phyloP scores from a whole-genome alignment of 2,888 invertebrate genomes.

The Prosopocoilus inquinatus region DNA sequence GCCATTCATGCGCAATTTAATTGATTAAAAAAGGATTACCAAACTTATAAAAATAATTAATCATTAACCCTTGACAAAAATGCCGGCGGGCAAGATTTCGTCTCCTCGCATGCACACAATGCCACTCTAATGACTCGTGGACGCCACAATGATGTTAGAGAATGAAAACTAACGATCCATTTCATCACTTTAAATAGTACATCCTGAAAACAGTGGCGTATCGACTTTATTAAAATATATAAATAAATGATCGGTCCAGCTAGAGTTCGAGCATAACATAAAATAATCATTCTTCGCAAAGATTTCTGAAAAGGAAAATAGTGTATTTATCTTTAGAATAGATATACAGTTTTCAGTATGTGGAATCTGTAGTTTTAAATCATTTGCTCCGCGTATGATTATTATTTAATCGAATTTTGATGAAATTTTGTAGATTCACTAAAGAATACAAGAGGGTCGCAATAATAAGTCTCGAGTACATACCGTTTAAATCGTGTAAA shows the following conservation, averaged over 20 bases:
- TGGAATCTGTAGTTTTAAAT: too few species aligned
- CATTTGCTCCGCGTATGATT: too few species aligned
- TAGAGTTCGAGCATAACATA: too few species aligned
- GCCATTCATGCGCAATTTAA: conserved; percentile 40
- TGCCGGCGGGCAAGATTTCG: conserved; percentile 35
- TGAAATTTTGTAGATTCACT: too few species aligned
- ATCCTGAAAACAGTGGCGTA: conserved; percentile 30
- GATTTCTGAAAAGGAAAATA: too few species aligned
- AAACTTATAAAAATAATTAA: conserved; percentile 47
- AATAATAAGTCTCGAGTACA: too few species aligned
- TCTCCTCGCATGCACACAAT: conserved; percentile 41
- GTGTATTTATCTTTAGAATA: too few species aligned
- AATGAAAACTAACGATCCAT: conserved; percentile 50
- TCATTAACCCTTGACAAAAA: conserved; percentile 46
- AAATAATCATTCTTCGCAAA: too few species aligned
- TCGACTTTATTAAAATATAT: background rate
- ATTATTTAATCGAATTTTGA: too few species aligned
- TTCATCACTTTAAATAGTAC: conserved; percentile 42
- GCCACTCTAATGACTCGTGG: conserved; percentile 46
- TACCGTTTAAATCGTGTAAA: too few species aligned
- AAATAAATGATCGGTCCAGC: background rate
- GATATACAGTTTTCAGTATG: too few species aligned
- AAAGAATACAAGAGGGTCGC: too few species aligned
- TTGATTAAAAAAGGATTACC: conserved; percentile 48
- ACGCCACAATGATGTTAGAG: conserved; percentile 46